Percentiles rank a stretch among this genome's conserved stretches.
These are phyloP conservation scores for Asbolus verrucosus DNA, from an alignment of 1,140 invertebrate genomes.

Conservation along the genomic window DNA sequence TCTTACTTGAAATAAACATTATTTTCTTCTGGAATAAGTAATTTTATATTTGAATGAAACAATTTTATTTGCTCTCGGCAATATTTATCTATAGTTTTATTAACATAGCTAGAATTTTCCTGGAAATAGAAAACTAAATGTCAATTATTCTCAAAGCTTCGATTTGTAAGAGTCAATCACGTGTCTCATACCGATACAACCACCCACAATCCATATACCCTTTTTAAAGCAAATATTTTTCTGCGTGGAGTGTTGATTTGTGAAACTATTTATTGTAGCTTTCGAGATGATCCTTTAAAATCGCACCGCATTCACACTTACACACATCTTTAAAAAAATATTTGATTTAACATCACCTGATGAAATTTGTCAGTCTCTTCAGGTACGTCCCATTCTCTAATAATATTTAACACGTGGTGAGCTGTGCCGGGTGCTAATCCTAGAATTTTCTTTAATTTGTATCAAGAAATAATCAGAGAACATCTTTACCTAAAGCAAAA, in stretches of 20 bases:
- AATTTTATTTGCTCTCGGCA: conserved; percentile 37
- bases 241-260: too few species aligned
- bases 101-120: conserved; percentile 38
- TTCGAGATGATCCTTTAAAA: too few species aligned
- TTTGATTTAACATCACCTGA: conserved; percentile 22
- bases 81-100: conserved; percentile 41
- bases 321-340: background rate
- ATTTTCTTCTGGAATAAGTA: conserved; percentile 59
- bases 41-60: conserved; percentile 49
- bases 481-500: conserved; percentile 63
- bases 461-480: background rate
- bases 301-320: too few species aligned
- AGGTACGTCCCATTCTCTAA: conserved; percentile 59
- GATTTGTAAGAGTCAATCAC: too few species aligned
- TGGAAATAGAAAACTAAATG: background rate
- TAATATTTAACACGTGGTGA: conserved; percentile 61
- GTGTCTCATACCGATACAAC: too few species aligned
- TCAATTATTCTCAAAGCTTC: background rate
- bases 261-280: too few species aligned
- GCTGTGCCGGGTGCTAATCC: conserved; percentile 63
- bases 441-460: conserved; percentile 51
- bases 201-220: too few species aligned
- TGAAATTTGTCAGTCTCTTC: conserved; percentile 46
- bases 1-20: conserved; percentile 58
- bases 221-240: too few species aligned